Evolutionary conservation across 2,888 invertebrate genomes (phyloP).

Genomic region (Erebia aethiops): DNA sequence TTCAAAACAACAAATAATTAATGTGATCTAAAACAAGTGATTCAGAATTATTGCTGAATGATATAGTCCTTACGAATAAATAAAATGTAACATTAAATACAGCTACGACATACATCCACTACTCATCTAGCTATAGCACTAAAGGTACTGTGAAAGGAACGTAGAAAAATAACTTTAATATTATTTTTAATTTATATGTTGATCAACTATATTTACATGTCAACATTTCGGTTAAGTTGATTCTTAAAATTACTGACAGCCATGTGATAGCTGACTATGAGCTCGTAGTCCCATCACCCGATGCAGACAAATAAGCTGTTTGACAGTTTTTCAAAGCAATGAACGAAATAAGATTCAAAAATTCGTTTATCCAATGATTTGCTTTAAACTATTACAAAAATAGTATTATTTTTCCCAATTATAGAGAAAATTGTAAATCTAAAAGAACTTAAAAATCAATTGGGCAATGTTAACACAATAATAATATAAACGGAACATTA

Average conservation of each 20-base stretch:
- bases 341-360: not conserved
- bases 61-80: slow-evolving; percentile 48
- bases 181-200: slow-evolving; percentile 79
- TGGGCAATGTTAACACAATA: not conserved
- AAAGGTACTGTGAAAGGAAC: slow-evolving; percentile 71
- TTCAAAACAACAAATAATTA: slow-evolving; percentile 40
- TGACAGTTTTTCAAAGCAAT: slow-evolving; percentile 8
- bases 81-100: slow-evolving; percentile 46
- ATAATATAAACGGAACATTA: not conserved
- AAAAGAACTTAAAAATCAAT: not conserved
- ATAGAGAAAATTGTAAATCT: not conserved
- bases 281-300: slow-evolving; percentile 69
- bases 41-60: slow-evolving; percentile 54
- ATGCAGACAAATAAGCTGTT: slow-evolving; percentile 71
- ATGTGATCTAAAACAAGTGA: slow-evolving; percentile 40
- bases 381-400: not conserved
- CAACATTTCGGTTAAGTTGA: slow-evolving; percentile 78
- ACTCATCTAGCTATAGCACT: slow-evolving; percentile 51
- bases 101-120: slow-evolving; percentile 46
- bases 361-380: slow-evolving; percentile 4
- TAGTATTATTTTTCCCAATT: not conserved
- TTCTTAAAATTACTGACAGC: slow-evolving; percentile 83
- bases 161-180: slow-evolving; percentile 81
- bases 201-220: slow-evolving; percentile 81
- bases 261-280: slow-evolving; percentile 83